Evolutionary conservation across 2,888 invertebrate genomes (phyloP).

Genomic region (Saturnia pavonia): DNA sequence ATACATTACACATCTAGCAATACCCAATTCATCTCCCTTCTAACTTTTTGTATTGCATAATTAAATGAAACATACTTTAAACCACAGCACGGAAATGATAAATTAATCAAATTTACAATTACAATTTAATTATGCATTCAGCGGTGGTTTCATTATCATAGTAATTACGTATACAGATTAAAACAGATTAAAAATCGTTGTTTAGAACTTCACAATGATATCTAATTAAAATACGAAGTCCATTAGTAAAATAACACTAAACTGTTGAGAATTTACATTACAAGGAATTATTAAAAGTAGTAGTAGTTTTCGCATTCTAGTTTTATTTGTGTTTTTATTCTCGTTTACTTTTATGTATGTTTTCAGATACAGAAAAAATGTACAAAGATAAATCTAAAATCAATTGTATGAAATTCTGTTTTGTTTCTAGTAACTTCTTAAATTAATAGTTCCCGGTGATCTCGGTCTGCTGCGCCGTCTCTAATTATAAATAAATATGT

Average conservation of each 20-base stretch:
- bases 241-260: conserved; percentile 21
- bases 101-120: conserved; percentile 16
- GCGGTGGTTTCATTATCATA: conserved; percentile 11
- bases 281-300: neutral
- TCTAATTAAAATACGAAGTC: conserved; percentile 11
- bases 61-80: neutral
- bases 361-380: neutral
- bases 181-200: conserved; percentile 15
- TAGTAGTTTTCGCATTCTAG: neutral
- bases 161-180: conserved; percentile 7
- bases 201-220: conserved; percentile 11
- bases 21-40: neutral
- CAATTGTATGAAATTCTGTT: neutral
- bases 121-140: conserved; percentile 15
- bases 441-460: conserved; percentile 29
- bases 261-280: conserved; percentile 29
- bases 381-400: neutral
- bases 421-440: neutral
- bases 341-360: neutral
- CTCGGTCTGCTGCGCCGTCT: conserved; percentile 44
- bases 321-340: neutral
- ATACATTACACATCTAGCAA: neutral
- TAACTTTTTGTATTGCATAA: neutral
- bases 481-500: too few relatives aligned
- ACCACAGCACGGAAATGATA: conserved; percentile 2